phyloP scores from a whole-genome alignment of 2,888 invertebrate genomes.

The Cataglyphis albicans region DNA sequence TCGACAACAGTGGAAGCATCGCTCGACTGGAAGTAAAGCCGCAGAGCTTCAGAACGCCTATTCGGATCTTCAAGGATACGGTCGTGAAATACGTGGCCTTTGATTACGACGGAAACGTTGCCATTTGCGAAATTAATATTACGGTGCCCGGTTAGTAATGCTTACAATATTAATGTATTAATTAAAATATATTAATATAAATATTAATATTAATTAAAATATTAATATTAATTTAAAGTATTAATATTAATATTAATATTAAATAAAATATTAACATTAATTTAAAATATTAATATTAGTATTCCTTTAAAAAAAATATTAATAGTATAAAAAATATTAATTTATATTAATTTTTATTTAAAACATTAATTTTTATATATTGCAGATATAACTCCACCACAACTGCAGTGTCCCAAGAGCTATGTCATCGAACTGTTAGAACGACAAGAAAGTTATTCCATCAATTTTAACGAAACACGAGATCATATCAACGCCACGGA shows the following conservation, averaged over 20 bases:
- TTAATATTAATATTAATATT: too few species aligned
- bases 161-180: background rate
- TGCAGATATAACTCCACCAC: slow-evolving; percentile 95
- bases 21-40: slow-evolving; percentile 97
- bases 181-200: too few species aligned
- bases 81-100: slow-evolving; percentile 98
- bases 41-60: slow-evolving; percentile 95
- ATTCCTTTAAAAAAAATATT: background rate
- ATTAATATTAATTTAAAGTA: too few species aligned
- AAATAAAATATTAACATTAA: too few species aligned
- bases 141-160: slow-evolving; percentile 91
- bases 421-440: slow-evolving; percentile 97
- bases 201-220: too few species aligned
- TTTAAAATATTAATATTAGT: too few species aligned
- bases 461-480: slow-evolving; percentile 96
- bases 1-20: slow-evolving; percentile 98
- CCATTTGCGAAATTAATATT: slow-evolving; percentile 98
- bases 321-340: background rate
- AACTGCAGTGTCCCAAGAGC: slow-evolving; percentile 96
- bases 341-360: background rate
- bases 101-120: slow-evolving; percentile 98
- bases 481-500: slow-evolving; percentile 95
- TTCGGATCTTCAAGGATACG: slow-evolving; percentile 95
- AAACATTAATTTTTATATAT: slow-evolving; percentile 18
- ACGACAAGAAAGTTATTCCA: slow-evolving; percentile 95